Conservation (phyloP, 1,140 invertebrate genomes). For the Drosophila grimshawi region DNA sequence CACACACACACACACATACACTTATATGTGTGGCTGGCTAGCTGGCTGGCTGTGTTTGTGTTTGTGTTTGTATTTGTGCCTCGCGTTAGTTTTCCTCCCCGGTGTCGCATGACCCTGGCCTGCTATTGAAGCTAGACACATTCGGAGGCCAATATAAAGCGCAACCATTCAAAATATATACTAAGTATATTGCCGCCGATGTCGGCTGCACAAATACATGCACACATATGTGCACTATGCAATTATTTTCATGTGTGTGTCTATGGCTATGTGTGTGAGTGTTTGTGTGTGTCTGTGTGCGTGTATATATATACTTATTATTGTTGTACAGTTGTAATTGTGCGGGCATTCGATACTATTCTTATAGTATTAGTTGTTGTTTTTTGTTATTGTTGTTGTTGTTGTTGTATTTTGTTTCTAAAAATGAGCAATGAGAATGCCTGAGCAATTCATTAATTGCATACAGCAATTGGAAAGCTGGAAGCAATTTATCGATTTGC, state of each 20-base stretch:
- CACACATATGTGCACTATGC: slow-evolving; percentile 7
- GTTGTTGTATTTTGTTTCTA: slow-evolving; percentile 24
- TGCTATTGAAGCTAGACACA: slow-evolving; percentile 84
- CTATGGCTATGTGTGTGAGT: not conserved
- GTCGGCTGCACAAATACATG: slow-evolving; percentile 23
- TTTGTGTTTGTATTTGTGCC: slow-evolving; percentile 24
- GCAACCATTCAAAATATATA: slow-evolving; percentile 82
- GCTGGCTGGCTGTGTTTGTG: slow-evolving; percentile 21
- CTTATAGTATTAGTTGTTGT: slow-evolving; percentile 9
- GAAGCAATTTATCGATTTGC: not conserved
- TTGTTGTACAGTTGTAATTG: slow-evolving; percentile 15
- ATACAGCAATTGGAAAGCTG: slow-evolving; percentile 23
- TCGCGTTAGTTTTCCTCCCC: slow-evolving; percentile 76
- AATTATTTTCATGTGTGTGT: not conserved
- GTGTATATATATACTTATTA: slow-evolving; percentile 9
- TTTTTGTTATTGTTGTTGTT: slow-evolving; percentile 10
- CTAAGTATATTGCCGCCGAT: slow-evolving; percentile 57
- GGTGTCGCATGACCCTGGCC: slow-evolving; percentile 83
- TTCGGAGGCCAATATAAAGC: slow-evolving; percentile 80
- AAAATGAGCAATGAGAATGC: slow-evolving; percentile 38
- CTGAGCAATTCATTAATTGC: not conserved
- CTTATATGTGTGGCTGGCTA: not conserved
- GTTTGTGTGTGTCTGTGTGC: not conserved
- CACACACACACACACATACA: slow-evolving; percentile 45
- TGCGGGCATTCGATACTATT: slow-evolving; percentile 23